Conservation (phyloP, 2,888 invertebrate species). For the Pomacea canaliculata region DNA sequence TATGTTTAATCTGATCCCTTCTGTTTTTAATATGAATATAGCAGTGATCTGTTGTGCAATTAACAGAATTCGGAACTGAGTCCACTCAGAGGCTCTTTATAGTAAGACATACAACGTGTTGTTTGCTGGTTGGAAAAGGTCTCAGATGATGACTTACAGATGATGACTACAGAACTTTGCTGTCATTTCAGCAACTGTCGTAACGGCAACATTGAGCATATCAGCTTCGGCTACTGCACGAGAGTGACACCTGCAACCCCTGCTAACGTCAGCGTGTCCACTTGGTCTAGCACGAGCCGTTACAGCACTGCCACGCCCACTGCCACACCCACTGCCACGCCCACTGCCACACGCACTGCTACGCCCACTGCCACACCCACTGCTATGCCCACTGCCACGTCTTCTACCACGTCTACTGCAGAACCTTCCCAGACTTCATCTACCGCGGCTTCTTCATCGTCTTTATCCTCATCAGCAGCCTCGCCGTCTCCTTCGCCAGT, state of each 20-base stretch:
- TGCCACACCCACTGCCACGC: conserved; percentile 23
- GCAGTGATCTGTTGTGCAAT: too few species aligned
- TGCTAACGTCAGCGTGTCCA: conserved; percentile 6
- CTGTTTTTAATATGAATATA: too few species aligned
- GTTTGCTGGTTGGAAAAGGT: too few species aligned
- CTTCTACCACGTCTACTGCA: background rate
- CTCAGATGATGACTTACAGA: too few species aligned
- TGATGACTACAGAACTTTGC: too few species aligned
- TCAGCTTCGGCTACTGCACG: conserved; percentile 49
- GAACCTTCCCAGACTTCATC: background rate
- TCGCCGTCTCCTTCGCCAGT: background rate
- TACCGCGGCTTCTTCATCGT: background rate
- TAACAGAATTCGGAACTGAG: too few species aligned
- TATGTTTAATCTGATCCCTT: too few species aligned
- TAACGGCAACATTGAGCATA: conserved; percentile 56
- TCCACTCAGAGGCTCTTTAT: too few species aligned
- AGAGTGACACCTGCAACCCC: conserved; percentile 35
- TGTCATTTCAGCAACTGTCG: conserved; percentile 60
- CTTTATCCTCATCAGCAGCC: background rate
- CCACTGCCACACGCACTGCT: conserved; percentile 1
- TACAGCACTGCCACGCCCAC: conserved; percentile 7
- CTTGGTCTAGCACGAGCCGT: background rate
- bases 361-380: conserved; percentile 24
- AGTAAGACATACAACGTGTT: too few species aligned
- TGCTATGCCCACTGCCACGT: background rate